Evolutionary conservation across 1,140 invertebrate genomes (phyloP).

Genomic region (Homalodisca vitripennis): DNA sequence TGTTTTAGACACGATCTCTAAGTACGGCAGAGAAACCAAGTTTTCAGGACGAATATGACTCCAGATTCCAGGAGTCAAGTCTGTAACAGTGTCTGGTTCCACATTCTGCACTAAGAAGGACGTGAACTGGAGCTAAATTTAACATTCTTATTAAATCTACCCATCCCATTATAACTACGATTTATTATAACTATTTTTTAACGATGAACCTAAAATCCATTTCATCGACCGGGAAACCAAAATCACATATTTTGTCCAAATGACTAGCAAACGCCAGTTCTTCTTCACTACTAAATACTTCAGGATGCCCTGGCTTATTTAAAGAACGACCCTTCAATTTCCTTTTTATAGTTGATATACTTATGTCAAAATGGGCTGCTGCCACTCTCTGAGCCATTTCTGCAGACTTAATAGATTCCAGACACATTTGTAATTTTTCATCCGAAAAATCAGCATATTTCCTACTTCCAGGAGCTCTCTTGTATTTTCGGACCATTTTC

Average conservation of each 20-base stretch:
- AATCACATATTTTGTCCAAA: conserved; percentile 22
- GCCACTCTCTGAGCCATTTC: conserved; percentile 31
- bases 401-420: conserved; percentile 25
- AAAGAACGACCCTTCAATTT: conserved; percentile 5
- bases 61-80: too few relatives aligned
- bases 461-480: conserved; percentile 30
- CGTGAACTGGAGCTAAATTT: too few relatives aligned
- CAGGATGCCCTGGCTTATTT: conserved; percentile 26
- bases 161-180: too few relatives aligned
- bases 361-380: conserved; percentile 28
- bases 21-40: too few relatives aligned
- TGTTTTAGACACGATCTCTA: too few relatives aligned
- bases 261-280: conserved; percentile 26
- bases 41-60: too few relatives aligned
- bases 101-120: too few relatives aligned
- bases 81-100: too few relatives aligned
- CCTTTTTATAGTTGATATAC: conserved; percentile 33
- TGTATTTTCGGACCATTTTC: conserved; percentile 20
- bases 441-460: conserved; percentile 31
- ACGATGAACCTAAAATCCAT: conserved; percentile 28
- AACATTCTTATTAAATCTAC: too few relatives aligned
- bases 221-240: conserved; percentile 28
- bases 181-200: too few relatives aligned
- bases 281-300: conserved; percentile 25
- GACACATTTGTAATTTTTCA: conserved; percentile 30